Percentiles rank a stretch among this genome's conserved stretches.
Evolutionary conservation across 1,140 invertebrate genomes (phyloP).

Genomic region (Bombus superbus): DNA sequence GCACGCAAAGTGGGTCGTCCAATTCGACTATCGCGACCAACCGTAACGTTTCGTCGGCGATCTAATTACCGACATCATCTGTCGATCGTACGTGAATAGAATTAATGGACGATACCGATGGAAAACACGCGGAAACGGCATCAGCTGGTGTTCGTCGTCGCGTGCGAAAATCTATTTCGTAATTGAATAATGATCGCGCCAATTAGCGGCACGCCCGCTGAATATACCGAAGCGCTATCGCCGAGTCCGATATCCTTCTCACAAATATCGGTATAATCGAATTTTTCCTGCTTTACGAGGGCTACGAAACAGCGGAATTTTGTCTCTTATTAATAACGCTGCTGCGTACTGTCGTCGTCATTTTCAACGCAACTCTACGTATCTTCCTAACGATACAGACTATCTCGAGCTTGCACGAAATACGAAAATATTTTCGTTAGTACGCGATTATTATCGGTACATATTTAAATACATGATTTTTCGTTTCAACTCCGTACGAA

Average conservation of each 20-base stretch:
- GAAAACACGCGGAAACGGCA: constrained; percentile 4
- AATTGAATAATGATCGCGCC: constrained; percentile 10
- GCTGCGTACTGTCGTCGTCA: too few species aligned
- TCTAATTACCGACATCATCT: constrained; percentile 14
- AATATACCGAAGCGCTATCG: not conserved
- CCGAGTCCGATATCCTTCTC: not conserved
- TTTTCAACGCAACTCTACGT: too few species aligned
- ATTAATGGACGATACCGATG: constrained; percentile 7
- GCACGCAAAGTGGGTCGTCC: constrained; percentile 3
- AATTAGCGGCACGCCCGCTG: not conserved
- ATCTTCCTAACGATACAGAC: too few species aligned
- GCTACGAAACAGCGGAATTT: not conserved
- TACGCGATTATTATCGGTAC: too few species aligned
- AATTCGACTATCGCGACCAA: constrained; percentile 18
- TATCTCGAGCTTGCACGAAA: too few species aligned
- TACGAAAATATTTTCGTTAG: too few species aligned
- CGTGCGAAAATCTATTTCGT: not conserved
- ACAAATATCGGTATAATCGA: not conserved
- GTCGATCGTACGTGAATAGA: not conserved
- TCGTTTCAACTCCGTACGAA: too few species aligned
- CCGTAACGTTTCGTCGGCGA: constrained; percentile 23
- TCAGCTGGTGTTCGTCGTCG: not conserved
- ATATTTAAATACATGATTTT: too few species aligned
- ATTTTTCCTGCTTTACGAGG: not conserved
- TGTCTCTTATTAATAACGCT: not conserved